phyloP scores from a whole-genome alignment of 2,113 vertebrate species.

The Propithecus coquereli region DNA sequence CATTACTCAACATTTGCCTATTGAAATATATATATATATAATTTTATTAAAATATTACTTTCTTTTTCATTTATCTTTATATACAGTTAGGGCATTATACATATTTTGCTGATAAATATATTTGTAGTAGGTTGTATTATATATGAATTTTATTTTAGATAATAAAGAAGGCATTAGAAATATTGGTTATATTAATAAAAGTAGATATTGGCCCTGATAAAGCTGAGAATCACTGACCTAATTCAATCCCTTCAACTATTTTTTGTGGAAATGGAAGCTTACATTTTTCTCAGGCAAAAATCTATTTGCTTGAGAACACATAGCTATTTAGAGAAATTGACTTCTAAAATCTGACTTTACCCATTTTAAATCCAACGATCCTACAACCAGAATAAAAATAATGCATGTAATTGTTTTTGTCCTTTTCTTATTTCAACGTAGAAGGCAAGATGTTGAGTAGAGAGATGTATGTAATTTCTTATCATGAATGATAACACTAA shows the following conservation, averaged over 20 bases:
- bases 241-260: neutral
- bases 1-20: neutral
- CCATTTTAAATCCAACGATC: constrained; percentile 19
- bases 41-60: neutral
- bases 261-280: neutral
- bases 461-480: constrained; percentile 27
- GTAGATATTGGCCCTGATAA: neutral
- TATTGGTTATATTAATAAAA: neutral
- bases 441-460: neutral
- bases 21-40: neutral
- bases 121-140: neutral
- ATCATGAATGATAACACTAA: constrained; percentile 29
- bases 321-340: neutral
- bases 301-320: neutral
- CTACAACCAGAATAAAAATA: constrained; percentile 36
- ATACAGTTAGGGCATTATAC: neutral
- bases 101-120: neutral
- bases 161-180: neutral
- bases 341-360: constrained; percentile 3
- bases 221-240: neutral
- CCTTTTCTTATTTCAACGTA: neutral
- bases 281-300: neutral
- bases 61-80: neutral
- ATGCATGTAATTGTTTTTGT: neutral
- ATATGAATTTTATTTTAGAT: neutral